These are phyloP conservation scores for Anaspis maculata DNA, from an alignment of 2,888 invertebrate species.

Conservation along the genomic window DNA sequence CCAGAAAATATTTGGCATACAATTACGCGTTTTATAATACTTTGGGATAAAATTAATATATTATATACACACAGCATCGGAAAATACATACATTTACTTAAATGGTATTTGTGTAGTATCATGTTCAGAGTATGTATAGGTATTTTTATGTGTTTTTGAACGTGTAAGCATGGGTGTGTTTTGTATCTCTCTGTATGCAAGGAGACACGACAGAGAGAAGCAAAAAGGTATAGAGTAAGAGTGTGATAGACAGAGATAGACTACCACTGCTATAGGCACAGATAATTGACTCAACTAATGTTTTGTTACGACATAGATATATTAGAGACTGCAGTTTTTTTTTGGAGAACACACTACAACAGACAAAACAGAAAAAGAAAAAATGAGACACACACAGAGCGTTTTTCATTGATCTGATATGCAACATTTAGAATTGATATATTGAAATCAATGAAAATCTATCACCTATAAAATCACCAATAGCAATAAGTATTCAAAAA, in stretches of 20 bases:
- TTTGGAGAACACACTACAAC: not conserved
- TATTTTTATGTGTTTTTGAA: slow-evolving; percentile 43
- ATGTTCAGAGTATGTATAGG: slow-evolving; percentile 25
- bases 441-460: slow-evolving; percentile 23
- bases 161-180: slow-evolving; percentile 40
- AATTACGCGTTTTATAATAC: slow-evolving; percentile 38
- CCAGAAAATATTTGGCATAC: slow-evolving; percentile 40
- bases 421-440: slow-evolving; percentile 4
- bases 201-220: slow-evolving; percentile 35
- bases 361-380: slow-evolving; percentile 37
- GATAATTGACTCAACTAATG: slow-evolving; percentile 57
- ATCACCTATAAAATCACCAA: slow-evolving; percentile 30
- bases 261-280: slow-evolving; percentile 50
- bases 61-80: slow-evolving; percentile 41
- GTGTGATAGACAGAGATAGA: slow-evolving; percentile 40
- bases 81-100: slow-evolving; percentile 43
- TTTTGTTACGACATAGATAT: slow-evolving; percentile 41
- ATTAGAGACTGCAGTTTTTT: slow-evolving; percentile 35
- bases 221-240: slow-evolving; percentile 28
- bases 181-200: slow-evolving; percentile 30
- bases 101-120: slow-evolving; percentile 25
- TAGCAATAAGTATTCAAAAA: slow-evolving; percentile 20
- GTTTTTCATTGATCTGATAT: slow-evolving; percentile 25
- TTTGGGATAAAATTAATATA: slow-evolving; percentile 34
- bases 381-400: slow-evolving; percentile 37